Percentiles rank a stretch among this genome's conserved stretches.
Conservation (phyloP, 1,140 invertebrate species). For the Colletes gigas region DNA sequence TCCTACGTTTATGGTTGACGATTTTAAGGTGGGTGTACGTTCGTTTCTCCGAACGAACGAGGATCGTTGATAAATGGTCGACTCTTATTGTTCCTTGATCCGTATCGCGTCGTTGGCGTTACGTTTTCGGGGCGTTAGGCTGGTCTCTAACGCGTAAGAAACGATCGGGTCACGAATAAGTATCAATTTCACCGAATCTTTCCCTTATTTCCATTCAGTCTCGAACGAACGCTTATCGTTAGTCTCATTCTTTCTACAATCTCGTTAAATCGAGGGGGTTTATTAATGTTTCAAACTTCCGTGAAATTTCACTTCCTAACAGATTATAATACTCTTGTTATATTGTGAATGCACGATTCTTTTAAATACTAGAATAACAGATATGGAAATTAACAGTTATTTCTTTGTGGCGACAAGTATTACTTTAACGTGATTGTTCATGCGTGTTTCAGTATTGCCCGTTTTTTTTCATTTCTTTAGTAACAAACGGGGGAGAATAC, state of each 20-base stretch:
- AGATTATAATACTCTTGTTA: background rate
- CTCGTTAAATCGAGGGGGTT: background rate
- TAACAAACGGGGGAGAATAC: background rate
- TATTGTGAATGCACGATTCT: background rate
- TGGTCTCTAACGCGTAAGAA: no score
- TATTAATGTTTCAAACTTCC: background rate
- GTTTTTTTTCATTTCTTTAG: background rate
- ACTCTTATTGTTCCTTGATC: no score
- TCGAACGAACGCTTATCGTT: background rate
- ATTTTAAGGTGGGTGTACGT: no score
- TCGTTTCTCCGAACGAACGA: no score
- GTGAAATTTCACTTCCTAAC: conserved; percentile 21
- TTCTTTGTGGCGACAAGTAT: background rate
- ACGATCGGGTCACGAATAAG: background rate
- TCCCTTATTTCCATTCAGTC: background rate
- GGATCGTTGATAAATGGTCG: no score
- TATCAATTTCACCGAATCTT: background rate
- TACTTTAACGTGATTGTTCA: conserved; percentile 22
- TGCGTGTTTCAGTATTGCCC: background rate
- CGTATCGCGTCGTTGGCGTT: no score
- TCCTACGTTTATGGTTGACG: no score
- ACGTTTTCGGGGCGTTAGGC: no score
- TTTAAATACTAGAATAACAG: conserved; percentile 24
- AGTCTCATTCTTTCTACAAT: background rate
- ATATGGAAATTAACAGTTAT: conserved; percentile 8